Conservation (phyloP, 2,113 vertebrate genomes). For the Macquaria ambigua region DNA sequence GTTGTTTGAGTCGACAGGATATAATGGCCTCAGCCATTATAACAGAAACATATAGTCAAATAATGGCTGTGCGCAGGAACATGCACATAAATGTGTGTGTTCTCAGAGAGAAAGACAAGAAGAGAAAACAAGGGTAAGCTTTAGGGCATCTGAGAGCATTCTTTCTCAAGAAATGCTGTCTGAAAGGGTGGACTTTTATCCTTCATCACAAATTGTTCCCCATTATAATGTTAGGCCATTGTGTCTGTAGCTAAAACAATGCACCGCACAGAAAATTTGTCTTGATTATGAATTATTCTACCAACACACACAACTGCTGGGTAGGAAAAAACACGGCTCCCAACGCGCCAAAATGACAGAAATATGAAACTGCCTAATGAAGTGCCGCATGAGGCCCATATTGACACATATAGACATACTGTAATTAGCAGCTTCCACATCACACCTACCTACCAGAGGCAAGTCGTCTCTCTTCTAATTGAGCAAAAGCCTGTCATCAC, state of each 20-base stretch:
- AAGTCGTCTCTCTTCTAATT: constrained; percentile 45
- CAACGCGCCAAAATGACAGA: constrained; percentile 36
- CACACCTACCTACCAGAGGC: constrained; percentile 41
- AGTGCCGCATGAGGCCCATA: constrained; percentile 50
- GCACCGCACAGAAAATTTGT: constrained; percentile 14
- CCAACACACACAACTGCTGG: background rate
- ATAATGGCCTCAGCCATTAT: constrained; percentile 77
- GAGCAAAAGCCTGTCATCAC: constrained; percentile 60
- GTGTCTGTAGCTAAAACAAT: constrained; percentile 23
- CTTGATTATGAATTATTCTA: constrained; percentile 11
- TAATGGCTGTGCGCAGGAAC: constrained; percentile 54
- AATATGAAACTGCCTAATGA: constrained; percentile 42
- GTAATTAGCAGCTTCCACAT: constrained; percentile 76
- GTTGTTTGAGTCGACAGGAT: constrained; percentile 54
- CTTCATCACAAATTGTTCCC: constrained; percentile 37
- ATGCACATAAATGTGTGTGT: constrained; percentile 31
- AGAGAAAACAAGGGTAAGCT: constrained; percentile 40
- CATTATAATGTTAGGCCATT: constrained; percentile 38
- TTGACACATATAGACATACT: constrained; percentile 68
- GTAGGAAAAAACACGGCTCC: background rate
- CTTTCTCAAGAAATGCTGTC: constrained; percentile 32
- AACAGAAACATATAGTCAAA: constrained; percentile 66
- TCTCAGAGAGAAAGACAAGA: constrained; percentile 31
- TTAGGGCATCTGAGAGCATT: constrained; percentile 29
- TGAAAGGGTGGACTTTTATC: constrained; percentile 39